These are phyloP conservation scores for Antigone vipio DNA, from an alignment of 2,113 vertebrate species.

Conservation along the genomic window DNA sequence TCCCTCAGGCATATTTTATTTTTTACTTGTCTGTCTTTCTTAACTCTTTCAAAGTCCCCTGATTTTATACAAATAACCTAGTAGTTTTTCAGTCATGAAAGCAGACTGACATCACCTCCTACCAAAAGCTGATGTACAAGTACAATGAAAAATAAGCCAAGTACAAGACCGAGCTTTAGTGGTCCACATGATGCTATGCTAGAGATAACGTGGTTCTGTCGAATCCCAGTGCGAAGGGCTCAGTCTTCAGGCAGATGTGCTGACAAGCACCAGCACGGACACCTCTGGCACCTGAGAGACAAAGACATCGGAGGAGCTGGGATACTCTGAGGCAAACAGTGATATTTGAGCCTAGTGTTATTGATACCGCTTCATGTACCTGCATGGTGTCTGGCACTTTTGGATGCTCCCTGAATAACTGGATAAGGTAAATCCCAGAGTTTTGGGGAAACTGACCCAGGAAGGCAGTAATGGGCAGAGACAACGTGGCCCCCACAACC, in stretches of 20 bases:
- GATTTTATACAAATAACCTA: background rate
- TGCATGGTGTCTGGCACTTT: background rate
- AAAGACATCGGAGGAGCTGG: background rate
- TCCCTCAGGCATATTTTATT: background rate
- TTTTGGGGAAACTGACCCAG: rapidly evolving
- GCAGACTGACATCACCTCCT: background rate
- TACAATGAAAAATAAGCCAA: background rate
- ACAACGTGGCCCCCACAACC: background rate
- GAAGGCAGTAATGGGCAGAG: background rate
- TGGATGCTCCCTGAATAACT: background rate
- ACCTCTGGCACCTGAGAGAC: background rate
- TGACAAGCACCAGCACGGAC: background rate
- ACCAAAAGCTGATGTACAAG: background rate
- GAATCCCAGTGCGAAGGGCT: background rate
- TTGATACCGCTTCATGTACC: background rate
- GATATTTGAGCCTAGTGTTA: background rate
- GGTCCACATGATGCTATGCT: background rate
- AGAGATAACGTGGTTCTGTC: background rate
- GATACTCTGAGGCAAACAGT: background rate
- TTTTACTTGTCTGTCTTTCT: background rate
- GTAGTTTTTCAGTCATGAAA: rapidly evolving
- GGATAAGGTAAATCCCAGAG: background rate
- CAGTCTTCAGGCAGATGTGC: background rate
- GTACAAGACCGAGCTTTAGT: background rate
- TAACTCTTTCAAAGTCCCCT: background rate